Evolutionary conservation across 2,888 invertebrate species (phyloP).

Genomic region (Sympetrum striolatum): DNA sequence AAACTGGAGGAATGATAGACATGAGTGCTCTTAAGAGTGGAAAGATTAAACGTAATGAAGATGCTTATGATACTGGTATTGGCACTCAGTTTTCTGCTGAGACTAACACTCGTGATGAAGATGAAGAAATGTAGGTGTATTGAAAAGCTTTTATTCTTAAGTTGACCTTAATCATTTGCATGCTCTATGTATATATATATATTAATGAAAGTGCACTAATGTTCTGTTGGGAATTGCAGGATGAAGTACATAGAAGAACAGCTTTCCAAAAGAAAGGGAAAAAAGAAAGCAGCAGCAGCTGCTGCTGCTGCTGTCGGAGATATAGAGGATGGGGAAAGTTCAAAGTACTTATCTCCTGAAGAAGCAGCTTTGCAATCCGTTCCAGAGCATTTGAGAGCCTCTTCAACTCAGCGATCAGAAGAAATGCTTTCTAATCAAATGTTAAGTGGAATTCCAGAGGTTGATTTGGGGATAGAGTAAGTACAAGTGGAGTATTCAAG

Average conservation of each 20-base stretch:
- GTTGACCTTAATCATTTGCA: neutral
- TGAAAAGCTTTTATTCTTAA: neutral
- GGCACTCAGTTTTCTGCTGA: slow-evolving; percentile 98
- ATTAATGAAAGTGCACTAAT: neutral
- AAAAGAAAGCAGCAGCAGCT: slow-evolving; percentile 56
- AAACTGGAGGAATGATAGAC: slow-evolving; percentile 87
- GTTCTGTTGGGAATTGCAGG: slow-evolving; percentile 58
- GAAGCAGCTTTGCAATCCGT: slow-evolving; percentile 89
- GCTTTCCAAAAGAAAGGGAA: slow-evolving; percentile 82
- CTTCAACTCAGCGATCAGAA: slow-evolving; percentile 88
- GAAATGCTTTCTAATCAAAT: slow-evolving; percentile 99
- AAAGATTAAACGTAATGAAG: slow-evolving; percentile 81
- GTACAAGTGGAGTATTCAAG: slow-evolving; percentile 51
- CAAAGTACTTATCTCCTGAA: slow-evolving; percentile 80
- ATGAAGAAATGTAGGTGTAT: slow-evolving; percentile 88
- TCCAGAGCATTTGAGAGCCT: slow-evolving; percentile 86
- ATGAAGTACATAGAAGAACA: slow-evolving; percentile 87
- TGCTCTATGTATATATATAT: neutral
- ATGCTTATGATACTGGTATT: slow-evolving; percentile 92
- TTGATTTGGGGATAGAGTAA: slow-evolving; percentile 97
- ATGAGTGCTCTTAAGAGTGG: slow-evolving; percentile 85
- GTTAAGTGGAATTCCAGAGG: slow-evolving; percentile 99
- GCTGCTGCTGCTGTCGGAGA: slow-evolving; percentile 63
- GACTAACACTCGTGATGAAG: slow-evolving; percentile 97
- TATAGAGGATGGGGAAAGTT: slow-evolving; percentile 57